Conservation (phyloP, 2,888 invertebrate genomes). For the Junonia oenone region DNA sequence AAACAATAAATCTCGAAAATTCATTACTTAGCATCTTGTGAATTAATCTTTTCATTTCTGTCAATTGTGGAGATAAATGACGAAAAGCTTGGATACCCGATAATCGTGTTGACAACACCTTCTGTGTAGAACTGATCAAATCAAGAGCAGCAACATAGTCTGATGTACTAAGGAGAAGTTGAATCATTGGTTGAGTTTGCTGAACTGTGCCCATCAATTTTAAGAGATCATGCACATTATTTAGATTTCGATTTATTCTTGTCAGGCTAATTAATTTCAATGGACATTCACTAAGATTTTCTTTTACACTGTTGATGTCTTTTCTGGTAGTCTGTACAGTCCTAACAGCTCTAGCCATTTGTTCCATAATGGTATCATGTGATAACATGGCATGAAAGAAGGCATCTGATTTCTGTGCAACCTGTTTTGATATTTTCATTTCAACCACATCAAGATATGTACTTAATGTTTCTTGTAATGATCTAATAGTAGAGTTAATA, state of each 20-base stretch:
- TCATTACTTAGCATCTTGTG: conserved; percentile 98
- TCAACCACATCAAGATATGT: conserved; percentile 97
- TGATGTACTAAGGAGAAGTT: conserved; percentile 93
- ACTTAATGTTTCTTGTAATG: conserved; percentile 93
- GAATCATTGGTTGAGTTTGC: conserved; percentile 98
- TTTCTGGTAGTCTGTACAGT: conserved; percentile 86
- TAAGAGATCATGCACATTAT: conserved; percentile 84
- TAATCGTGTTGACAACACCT: conserved; percentile 92
- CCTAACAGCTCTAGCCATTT: conserved; percentile 90
- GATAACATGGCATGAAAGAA: conserved; percentile 99
- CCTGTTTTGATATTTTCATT: conserved; percentile 94
- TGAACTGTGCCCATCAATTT: conserved; percentile 96
- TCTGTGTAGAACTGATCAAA: conserved; percentile 97
- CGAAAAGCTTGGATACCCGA: conserved; percentile 96
- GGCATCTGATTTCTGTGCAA: conserved; percentile 96
- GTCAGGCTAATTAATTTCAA: conserved; percentile 87
- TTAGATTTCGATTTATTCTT: conserved; percentile 82
- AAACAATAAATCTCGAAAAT: conserved; percentile 93
- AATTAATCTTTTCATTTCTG: conserved; percentile 96
- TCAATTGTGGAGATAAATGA: conserved; percentile 95
- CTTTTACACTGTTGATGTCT: conserved; percentile 88
- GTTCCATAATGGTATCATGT: conserved; percentile 97
- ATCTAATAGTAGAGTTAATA: conserved; percentile 82
- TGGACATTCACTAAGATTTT: conserved; percentile 88
- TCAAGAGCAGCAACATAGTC: conserved; percentile 99